A percentile compares a stretch with the other conserved stretches of the same genome.
phyloP scores from a whole-genome alignment of 2,888 invertebrate genomes.

The Zootermopsis nevadensis region DNA sequence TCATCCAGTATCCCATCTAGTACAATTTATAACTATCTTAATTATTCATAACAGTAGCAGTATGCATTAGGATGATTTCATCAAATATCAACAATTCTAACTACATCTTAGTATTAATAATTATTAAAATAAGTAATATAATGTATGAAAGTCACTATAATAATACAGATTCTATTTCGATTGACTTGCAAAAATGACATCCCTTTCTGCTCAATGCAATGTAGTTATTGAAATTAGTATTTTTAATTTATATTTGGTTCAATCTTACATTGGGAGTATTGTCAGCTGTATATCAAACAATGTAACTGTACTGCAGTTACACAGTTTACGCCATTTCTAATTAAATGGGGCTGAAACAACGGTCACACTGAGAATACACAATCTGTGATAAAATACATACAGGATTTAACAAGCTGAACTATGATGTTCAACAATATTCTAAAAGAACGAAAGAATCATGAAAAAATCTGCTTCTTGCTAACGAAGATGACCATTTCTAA shows the following conservation, averaged over 20 bases:
- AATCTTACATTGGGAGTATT: background rate
- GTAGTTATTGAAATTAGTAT: background rate
- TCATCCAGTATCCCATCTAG: background rate
- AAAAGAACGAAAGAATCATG: too few relatives aligned
- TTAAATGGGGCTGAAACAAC: background rate
- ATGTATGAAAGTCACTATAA: background rate
- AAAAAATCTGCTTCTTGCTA: too few relatives aligned
- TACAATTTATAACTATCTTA: background rate
- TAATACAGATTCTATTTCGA: background rate
- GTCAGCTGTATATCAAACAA: background rate
- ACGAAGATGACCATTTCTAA: too few relatives aligned
- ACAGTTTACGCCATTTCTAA: background rate
- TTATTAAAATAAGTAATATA: background rate
- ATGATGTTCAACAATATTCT: too few relatives aligned
- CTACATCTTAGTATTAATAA: background rate
- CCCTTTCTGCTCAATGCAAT: background rate
- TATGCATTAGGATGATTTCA: background rate
- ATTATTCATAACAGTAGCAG: background rate
- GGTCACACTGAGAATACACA: background rate
- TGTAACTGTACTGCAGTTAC: background rate
- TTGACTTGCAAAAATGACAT: background rate
- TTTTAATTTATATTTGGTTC: background rate
- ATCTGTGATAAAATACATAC: background rate
- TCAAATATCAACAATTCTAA: slow-evolving; percentile 3
- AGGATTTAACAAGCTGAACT: background rate